Evolutionary conservation across 2,888 invertebrate genomes (phyloP).

Genomic region (Tubulanus polymorphus): DNA sequence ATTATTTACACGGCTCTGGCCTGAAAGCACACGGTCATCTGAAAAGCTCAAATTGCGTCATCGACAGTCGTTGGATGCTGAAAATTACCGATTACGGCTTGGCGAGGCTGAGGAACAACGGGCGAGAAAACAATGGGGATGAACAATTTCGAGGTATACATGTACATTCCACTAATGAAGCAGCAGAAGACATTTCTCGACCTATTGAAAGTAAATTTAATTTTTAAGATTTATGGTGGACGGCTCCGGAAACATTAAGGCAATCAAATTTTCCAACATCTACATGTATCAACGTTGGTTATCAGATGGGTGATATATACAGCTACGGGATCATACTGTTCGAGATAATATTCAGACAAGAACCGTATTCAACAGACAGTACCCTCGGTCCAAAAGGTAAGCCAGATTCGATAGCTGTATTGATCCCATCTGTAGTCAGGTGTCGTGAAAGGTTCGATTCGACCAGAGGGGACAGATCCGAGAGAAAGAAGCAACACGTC

Average conservation of each 20-base stretch:
- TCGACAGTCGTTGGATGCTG: slow-evolving; percentile 81
- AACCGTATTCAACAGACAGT: slow-evolving; percentile 22
- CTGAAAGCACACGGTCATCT: slow-evolving; percentile 79
- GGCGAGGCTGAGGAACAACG: background rate
- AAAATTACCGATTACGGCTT: slow-evolving; percentile 85
- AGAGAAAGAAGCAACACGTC: too few relatives aligned
- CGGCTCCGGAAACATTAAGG: slow-evolving; percentile 44
- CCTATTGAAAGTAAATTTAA: too few relatives aligned
- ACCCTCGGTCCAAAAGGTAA: slow-evolving; percentile 8
- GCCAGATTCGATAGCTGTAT: background rate
- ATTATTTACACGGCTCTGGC: slow-evolving; percentile 75
- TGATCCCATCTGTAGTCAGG: too few relatives aligned
- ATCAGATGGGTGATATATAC: slow-evolving; percentile 45
- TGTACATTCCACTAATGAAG: background rate
- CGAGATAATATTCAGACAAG: slow-evolving; percentile 35
- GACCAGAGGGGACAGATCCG: too few relatives aligned
- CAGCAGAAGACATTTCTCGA: too few relatives aligned
- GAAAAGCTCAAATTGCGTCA: slow-evolving; percentile 79
- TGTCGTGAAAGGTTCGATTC: too few relatives aligned
- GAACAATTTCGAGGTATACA: slow-evolving; percentile 24
- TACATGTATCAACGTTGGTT: slow-evolving; percentile 36
- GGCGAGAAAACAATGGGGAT: slow-evolving; percentile 13
- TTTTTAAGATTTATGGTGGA: slow-evolving; percentile 38
- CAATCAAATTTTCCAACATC: slow-evolving; percentile 25
- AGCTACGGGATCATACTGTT: slow-evolving; percentile 43